A percentile compares a stretch with the other conserved stretches of the same genome.
Conservation (phyloP, 2,797 vertebrate genomes). For the Typhlichthys eigenmanni region DNA sequence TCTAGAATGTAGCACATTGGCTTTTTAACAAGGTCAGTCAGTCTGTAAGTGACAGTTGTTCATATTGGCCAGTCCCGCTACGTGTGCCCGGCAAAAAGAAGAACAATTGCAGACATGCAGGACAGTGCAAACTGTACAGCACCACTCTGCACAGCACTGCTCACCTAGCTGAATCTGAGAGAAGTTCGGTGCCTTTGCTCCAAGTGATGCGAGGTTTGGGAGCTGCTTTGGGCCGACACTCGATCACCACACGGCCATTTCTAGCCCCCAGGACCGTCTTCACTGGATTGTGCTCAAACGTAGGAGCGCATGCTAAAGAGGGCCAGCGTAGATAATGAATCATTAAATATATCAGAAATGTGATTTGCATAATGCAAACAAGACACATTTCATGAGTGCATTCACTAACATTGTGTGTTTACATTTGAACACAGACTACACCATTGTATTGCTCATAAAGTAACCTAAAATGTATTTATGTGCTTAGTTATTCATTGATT, state of each 20-base stretch:
- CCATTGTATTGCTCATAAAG: neutral
- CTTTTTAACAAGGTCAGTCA: too few species aligned
- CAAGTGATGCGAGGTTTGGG: constrained; percentile 89
- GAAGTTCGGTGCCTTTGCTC: constrained; percentile 95
- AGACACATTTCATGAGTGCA: neutral
- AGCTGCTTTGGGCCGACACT: constrained; percentile 93
- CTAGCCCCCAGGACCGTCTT: constrained; percentile 87
- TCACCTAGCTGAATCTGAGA: constrained; percentile 90
- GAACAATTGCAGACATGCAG: too few species aligned
- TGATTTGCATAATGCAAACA: constrained; percentile 18
- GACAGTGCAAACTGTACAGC: neutral
- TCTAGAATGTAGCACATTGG: too few species aligned
- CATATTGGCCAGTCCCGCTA: too few species aligned
- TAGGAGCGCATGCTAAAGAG: constrained; percentile 84
- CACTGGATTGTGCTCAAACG: constrained; percentile 90
- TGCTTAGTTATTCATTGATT: too few species aligned
- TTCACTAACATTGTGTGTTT: constrained; percentile 6
- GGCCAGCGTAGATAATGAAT: constrained; percentile 42
- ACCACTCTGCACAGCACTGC: constrained; percentile 14
- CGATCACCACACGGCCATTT: constrained; percentile 88
- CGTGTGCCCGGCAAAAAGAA: too few species aligned
- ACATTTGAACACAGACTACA: neutral
- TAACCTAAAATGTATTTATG: too few species aligned
- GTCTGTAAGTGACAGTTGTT: too few species aligned
- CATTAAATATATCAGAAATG: constrained; percentile 15